A percentile compares a stretch with the other conserved stretches of the same genome.
phyloP scores from a whole-genome alignment of 2,113 vertebrate species.

The Aphyosemion australe region DNA sequence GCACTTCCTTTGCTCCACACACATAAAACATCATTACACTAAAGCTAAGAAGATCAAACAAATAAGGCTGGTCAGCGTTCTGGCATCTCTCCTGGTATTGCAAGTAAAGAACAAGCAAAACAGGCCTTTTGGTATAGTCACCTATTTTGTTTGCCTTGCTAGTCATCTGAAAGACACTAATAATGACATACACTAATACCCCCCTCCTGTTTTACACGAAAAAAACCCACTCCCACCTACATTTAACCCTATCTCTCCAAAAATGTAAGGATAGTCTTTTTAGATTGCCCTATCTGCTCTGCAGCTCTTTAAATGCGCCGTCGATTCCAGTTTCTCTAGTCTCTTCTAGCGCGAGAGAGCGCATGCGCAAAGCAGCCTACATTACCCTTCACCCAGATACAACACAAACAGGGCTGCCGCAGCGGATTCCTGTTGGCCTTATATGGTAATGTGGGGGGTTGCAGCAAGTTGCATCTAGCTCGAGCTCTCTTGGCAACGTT shows the following conservation, averaged over 20 bases:
- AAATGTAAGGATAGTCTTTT: constrained; percentile 33
- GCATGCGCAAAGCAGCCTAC: constrained; percentile 22
- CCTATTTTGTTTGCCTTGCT: neutral
- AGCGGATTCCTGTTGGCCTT: constrained; percentile 69
- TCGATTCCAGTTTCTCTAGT: neutral
- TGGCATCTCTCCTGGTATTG: neutral
- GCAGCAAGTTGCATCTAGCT: constrained; percentile 39
- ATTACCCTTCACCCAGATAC: constrained; percentile 45
- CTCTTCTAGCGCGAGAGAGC: constrained; percentile 1
- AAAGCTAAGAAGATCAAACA: neutral
- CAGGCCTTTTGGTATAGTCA: constrained; percentile 43
- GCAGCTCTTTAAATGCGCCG: constrained; percentile 16
- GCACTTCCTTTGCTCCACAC: constrained; percentile 12
- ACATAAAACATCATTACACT: neutral
- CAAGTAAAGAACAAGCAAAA: constrained; percentile 40
- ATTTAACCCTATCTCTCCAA: constrained; percentile 17
- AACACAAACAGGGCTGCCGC: constrained; percentile 31
- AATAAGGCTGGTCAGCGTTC: constrained; percentile 18
- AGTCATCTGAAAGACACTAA: neutral
- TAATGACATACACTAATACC: neutral
- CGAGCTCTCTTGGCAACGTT: constrained; percentile 63
- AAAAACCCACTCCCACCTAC: constrained; percentile 3
- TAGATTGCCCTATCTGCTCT: constrained; percentile 38
- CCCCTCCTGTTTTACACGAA: neutral
- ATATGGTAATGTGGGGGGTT: constrained; percentile 73